Conservation (phyloP, 2,797 vertebrate genomes). For the Eulemur mongoz region DNA sequence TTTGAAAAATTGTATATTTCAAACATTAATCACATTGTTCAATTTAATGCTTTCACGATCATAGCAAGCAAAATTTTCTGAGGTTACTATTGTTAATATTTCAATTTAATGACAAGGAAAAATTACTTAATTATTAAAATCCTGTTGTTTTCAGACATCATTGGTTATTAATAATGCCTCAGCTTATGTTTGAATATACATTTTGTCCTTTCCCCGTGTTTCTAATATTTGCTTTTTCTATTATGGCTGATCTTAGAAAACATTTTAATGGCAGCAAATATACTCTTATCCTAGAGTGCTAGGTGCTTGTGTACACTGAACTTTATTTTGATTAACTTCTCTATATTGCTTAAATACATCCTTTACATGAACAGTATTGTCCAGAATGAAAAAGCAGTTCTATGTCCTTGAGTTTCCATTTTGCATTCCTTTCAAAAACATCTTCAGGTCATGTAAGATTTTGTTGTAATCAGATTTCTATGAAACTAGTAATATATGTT, state of each 20-base stretch:
- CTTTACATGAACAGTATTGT: neutral
- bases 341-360: neutral
- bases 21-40: slow-evolving; percentile 59
- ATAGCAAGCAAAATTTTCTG: slow-evolving; percentile 32
- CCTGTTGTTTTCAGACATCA: slow-evolving; percentile 14
- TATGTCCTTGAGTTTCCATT: slow-evolving; percentile 32
- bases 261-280: slow-evolving; percentile 14
- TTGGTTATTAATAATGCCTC: slow-evolving; percentile 22
- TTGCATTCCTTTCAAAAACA: slow-evolving; percentile 27
- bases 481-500: neutral
- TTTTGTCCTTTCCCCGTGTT: neutral
- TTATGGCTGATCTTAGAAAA: neutral
- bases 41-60: slow-evolving; percentile 54
- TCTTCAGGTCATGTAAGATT: slow-evolving; percentile 6
- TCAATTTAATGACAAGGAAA: slow-evolving; percentile 49
- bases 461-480: neutral
- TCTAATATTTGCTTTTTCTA: neutral
- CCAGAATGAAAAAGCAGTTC: neutral
- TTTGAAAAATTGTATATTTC: slow-evolving; percentile 49
- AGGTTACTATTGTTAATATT: slow-evolving; percentile 50
- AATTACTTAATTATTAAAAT: slow-evolving; percentile 40
- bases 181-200: neutral
- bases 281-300: neutral
- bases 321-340: neutral
- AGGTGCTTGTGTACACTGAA: neutral